Evolutionary conservation across 2,888 invertebrate species (phyloP).

Genomic region (Acleris literana): DNA sequence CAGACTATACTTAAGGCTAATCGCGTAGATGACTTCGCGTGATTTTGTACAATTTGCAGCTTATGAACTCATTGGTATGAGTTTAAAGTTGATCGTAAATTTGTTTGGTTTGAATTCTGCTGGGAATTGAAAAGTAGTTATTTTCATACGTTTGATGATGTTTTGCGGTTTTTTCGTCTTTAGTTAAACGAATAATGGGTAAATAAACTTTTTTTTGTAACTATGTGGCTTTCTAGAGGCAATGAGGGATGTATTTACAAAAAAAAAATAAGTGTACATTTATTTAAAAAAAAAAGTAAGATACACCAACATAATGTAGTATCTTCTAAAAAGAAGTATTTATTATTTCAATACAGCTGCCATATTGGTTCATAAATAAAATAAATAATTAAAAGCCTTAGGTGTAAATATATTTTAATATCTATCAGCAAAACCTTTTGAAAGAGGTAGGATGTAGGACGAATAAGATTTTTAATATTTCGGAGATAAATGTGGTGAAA

Average conservation of each 20-base stretch:
- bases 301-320: too few species aligned
- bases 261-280: background rate
- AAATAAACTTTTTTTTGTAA: background rate
- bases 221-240: too few species aligned
- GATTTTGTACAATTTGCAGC: constrained; percentile 26
- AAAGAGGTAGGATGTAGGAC: too few species aligned
- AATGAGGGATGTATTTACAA: background rate
- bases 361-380: too few species aligned
- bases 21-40: constrained; percentile 31
- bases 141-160: background rate
- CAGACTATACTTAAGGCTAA: constrained; percentile 27
- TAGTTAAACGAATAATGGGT: background rate
- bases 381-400: too few species aligned
- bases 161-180: background rate
- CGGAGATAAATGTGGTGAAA: too few species aligned
- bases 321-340: too few species aligned
- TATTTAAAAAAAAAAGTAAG: background rate
- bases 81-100: constrained; percentile 10
- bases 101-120: background rate
- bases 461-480: too few species aligned
- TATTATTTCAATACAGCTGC: too few species aligned
- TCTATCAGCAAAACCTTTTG: too few species aligned
- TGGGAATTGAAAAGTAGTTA: background rate
- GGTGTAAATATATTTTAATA: too few species aligned
- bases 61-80: constrained; percentile 29